Percentiles rank a stretch among this genome's conserved stretches.
These are phyloP conservation scores for Leptinotarsa juncta DNA, from an alignment of 2,888 invertebrate species.

Conservation along the genomic window DNA sequence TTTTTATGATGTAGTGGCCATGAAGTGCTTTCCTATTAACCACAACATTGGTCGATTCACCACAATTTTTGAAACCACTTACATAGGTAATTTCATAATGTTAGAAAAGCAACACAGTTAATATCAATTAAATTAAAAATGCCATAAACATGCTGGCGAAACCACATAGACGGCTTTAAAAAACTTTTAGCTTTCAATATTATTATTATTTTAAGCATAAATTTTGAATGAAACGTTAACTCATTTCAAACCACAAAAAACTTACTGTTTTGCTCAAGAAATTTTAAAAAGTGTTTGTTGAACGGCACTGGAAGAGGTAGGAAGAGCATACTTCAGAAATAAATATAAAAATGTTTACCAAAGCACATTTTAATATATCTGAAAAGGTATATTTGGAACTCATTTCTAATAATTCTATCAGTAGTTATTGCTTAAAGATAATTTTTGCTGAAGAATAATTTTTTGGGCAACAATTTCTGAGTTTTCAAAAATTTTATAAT, in stretches of 20 bases:
- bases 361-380: background rate
- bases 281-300: slow-evolving; percentile 5
- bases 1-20: too few relatives aligned
- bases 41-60: too few relatives aligned
- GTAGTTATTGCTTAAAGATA: too few relatives aligned
- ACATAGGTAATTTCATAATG: slow-evolving; percentile 10
- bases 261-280: slow-evolving; percentile 4
- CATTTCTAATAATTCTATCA: too few relatives aligned
- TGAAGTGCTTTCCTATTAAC: too few relatives aligned
- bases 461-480: too few relatives aligned
- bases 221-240: background rate
- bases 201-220: background rate
- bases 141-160: too few relatives aligned
- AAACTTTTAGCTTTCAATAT: background rate
- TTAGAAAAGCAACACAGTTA: background rate
- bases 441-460: too few relatives aligned
- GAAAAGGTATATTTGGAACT: background rate
- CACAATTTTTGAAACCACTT: too few relatives aligned
- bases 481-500: too few relatives aligned
- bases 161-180: too few relatives aligned
- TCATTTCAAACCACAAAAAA: background rate
- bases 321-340: background rate
- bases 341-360: background rate
- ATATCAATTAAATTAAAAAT: background rate
- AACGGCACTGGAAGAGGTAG: slow-evolving; percentile 4